Conservation (phyloP, 2,113 vertebrate species). For the Stigmatopora argus region DNA sequence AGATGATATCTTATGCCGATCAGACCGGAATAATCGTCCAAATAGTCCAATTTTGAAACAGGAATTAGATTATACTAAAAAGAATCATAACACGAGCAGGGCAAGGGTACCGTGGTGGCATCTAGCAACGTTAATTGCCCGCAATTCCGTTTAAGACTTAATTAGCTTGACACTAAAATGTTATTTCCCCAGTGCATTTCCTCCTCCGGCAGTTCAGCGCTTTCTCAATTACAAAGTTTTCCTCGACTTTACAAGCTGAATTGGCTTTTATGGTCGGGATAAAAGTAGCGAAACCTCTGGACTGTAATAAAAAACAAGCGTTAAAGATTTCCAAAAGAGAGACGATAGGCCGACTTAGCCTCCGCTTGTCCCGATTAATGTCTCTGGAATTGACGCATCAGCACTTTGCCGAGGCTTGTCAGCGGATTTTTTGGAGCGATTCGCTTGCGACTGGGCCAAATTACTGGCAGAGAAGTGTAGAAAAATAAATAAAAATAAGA, state of each 20-base stretch:
- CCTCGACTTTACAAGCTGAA: background rate
- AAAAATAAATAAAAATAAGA: too few species aligned
- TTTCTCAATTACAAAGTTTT: background rate
- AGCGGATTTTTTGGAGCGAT: constrained; percentile 37
- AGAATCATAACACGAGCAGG: background rate
- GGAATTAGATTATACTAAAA: background rate
- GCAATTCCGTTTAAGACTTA: background rate
- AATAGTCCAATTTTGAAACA: background rate
- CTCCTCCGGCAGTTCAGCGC: background rate
- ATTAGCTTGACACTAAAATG: constrained; percentile 1
- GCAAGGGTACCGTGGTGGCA: background rate
- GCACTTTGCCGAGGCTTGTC: constrained; percentile 43
- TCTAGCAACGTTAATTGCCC: background rate
- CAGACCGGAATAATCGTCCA: too few species aligned
- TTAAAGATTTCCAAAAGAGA: background rate
- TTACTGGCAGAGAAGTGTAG: constrained; percentile 13
- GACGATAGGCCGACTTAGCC: constrained; percentile 15
- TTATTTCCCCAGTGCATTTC: constrained; percentile 1
- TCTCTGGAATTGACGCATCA: constrained; percentile 30
- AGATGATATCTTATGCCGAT: too few species aligned
- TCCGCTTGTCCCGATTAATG: constrained; percentile 36
- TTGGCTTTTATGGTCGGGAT: background rate
- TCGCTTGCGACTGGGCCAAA: constrained; percentile 42
- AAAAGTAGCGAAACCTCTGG: background rate
- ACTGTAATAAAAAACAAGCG: background rate